Conservation (phyloP, 2,797 vertebrate species). For the Ibycter americanus region DNA sequence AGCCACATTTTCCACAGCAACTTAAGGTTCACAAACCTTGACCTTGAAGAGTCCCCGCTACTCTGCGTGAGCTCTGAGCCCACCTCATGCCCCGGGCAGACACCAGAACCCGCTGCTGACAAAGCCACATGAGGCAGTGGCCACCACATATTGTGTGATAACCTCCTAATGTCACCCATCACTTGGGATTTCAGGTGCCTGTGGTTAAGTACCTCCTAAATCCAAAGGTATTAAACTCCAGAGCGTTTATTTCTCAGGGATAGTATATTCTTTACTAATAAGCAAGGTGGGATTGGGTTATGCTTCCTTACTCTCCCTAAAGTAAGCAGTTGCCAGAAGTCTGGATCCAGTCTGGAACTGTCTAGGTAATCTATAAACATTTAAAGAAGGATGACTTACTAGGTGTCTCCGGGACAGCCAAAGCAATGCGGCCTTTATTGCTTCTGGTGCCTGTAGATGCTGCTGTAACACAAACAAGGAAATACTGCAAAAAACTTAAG, state of each 20-base stretch:
- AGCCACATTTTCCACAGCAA: not conserved
- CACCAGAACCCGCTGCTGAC: not conserved
- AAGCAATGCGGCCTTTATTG: not conserved
- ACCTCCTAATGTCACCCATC: not conserved
- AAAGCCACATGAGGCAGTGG: not conserved
- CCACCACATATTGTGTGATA: not conserved
- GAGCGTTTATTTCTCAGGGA: not conserved
- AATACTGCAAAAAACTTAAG: not conserved
- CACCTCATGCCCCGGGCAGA: not conserved
- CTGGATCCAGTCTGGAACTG: not conserved
- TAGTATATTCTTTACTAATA: not conserved
- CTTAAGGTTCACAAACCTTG: not conserved
- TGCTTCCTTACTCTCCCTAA: not conserved
- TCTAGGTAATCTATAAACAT: not conserved
- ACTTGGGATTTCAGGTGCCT: not conserved
- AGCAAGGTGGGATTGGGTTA: not conserved
- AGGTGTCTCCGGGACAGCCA: not conserved
- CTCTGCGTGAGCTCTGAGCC: not conserved
- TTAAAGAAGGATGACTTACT: not conserved
- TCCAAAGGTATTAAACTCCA: not conserved
- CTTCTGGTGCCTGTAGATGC: not conserved
- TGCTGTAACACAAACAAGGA: not conserved
- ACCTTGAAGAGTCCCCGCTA: not conserved
- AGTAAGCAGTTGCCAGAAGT: not conserved
- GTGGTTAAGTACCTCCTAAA: not conserved